Conservation (phyloP, 2,888 invertebrate genomes). For the Chrysolina oricalcia region DNA sequence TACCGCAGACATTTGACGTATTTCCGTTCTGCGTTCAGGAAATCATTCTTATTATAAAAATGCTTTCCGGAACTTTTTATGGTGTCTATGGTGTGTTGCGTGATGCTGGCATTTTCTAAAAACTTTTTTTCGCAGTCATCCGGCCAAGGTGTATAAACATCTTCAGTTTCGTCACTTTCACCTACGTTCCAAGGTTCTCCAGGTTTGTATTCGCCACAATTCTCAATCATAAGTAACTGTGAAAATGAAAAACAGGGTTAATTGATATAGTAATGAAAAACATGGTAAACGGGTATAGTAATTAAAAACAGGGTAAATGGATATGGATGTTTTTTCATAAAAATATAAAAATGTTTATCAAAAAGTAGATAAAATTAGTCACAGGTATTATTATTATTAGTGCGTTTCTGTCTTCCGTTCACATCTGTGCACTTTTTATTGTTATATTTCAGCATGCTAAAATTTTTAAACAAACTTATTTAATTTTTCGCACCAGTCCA, state of each 20-base stretch:
- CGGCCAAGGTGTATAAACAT: constrained; percentile 85
- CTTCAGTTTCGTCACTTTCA: constrained; percentile 82
- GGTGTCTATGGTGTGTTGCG: constrained; percentile 74
- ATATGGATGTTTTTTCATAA: no score
- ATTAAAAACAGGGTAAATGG: no score
- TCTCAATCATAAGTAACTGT: constrained; percentile 78
- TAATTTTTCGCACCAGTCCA: no score
- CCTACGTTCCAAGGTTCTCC: constrained; percentile 79
- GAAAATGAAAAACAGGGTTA: constrained; percentile 48
- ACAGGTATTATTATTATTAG: no score
- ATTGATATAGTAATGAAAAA: no score
- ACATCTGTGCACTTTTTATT: no score
- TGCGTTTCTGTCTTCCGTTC: no score
- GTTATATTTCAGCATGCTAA: no score
- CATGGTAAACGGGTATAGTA: no score
- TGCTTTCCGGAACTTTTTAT: constrained; percentile 85
- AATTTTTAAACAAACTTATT: no score
- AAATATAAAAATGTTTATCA: no score
- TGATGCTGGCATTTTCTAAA: constrained; percentile 46
- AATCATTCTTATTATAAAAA: constrained; percentile 77
- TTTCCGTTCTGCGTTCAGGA: constrained; percentile 80
- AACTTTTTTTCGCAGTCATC: constrained; percentile 77
- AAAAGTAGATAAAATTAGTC: no score
- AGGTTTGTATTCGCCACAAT: constrained; percentile 82
- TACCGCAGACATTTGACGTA: constrained; percentile 88